Percentiles rank a stretch among this genome's conserved stretches.
phyloP scores from a whole-genome alignment of 2,113 vertebrate species.

The Bubo blakistoni region DNA sequence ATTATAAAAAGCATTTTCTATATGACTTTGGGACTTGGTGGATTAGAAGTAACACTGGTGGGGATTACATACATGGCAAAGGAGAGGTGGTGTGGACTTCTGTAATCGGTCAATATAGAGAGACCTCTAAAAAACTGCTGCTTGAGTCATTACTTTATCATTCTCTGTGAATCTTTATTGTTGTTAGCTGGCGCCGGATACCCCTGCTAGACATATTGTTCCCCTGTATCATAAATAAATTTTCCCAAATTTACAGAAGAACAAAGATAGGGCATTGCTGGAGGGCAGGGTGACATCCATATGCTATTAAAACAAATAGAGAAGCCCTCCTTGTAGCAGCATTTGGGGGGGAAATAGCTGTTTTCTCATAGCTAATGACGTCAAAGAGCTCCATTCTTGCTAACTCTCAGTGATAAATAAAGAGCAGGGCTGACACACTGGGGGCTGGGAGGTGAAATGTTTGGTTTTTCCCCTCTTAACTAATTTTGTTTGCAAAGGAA shows the following conservation, averaged over 20 bases:
- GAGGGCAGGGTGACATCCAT: slow-evolving; percentile 64
- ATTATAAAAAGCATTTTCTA: not conserved
- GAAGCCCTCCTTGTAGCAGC: not conserved
- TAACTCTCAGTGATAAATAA: not conserved
- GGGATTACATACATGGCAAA: not conserved
- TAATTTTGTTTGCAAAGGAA: slow-evolving; percentile 9
- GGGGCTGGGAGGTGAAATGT: not conserved
- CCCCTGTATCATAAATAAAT: slow-evolving; percentile 52
- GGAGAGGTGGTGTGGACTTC: not conserved
- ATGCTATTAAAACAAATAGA: slow-evolving; percentile 30
- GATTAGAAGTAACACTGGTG: not conserved
- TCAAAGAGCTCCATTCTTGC: slow-evolving; percentile 13
- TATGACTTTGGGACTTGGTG: not conserved
- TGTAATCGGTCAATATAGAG: slow-evolving; percentile 13
- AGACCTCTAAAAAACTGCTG: slow-evolving; percentile 33
- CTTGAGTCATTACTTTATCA: slow-evolving; percentile 49
- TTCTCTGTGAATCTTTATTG: slow-evolving; percentile 45
- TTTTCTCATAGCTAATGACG: slow-evolving; percentile 31
- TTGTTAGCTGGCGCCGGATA: slow-evolving; percentile 58
- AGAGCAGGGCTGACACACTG: not conserved
- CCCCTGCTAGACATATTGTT: slow-evolving; percentile 60
- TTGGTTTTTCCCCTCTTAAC: not conserved
- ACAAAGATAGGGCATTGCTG: slow-evolving; percentile 26
- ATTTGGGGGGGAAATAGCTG: not conserved
- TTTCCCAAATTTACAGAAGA: slow-evolving; percentile 36